A percentile compares a stretch with the other conserved stretches of the same genome.
These are phyloP conservation scores for Drosophila repleta DNA, from an alignment of 1,140 invertebrate genomes.

Conservation along the genomic window DNA sequence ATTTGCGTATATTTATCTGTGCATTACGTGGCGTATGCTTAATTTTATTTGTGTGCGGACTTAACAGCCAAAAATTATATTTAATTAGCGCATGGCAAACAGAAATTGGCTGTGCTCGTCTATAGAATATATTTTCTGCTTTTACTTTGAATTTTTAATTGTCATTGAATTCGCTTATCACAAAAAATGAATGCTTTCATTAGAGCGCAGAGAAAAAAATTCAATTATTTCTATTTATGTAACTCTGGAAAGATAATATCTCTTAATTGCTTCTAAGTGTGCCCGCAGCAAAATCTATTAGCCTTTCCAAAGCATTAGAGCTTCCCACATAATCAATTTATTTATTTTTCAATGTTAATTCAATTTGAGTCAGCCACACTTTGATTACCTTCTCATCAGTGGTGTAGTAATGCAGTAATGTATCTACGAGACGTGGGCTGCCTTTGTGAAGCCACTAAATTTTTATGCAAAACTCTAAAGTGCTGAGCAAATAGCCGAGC, in stretches of 20 bases:
- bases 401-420: constrained; percentile 12
- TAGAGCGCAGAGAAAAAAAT: no score
- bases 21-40: constrained; percentile 55
- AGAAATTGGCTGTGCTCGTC: no score
- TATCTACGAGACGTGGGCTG: constrained; percentile 8
- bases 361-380: constrained; percentile 16
- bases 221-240: no score
- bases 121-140: no score
- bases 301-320: background rate
- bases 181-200: no score
- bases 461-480: constrained; percentile 73
- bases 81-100: constrained; percentile 23
- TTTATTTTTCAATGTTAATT: constrained; percentile 42
- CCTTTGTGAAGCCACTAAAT: constrained; percentile 59
- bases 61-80: constrained; percentile 33
- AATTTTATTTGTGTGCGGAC: constrained; percentile 33
- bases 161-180: no score
- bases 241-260: background rate
- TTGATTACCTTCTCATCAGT: constrained; percentile 11
- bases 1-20: constrained; percentile 34
- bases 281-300: constrained; percentile 1
- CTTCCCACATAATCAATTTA: background rate
- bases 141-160: no score
- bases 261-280: constrained; percentile 2
- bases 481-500: constrained; percentile 69